Evolutionary conservation across 1,140 invertebrate genomes (phyloP), one percentile per base, ranked within the genome.

Genomic region (Caenorhabditis remanei): DNA sequence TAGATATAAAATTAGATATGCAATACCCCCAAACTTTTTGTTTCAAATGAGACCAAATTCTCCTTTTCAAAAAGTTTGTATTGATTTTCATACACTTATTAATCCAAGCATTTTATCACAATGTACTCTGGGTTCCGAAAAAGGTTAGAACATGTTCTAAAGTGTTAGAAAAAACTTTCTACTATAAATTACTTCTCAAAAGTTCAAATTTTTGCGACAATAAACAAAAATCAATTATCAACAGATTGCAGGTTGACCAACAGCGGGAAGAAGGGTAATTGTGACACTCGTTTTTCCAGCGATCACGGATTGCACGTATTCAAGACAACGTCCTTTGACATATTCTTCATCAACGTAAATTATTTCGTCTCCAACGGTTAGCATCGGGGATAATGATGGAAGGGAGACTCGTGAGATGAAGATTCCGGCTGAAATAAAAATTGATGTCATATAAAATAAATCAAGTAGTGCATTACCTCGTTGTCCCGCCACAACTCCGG

Each of bases 281-380:
- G 83, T 67, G 40, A 88, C 84, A 16, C 85, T 53, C 13, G 87
- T 88, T 85, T 88, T 88, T 46, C 87, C 87, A 41, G 83, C 63
- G 32, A 88, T 88, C n/a, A 88, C 67, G 16, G 87, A 88, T 46
- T 88, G 87, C 8, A 88, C 87, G n/a, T 85, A 88, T 82, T 88
- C 87, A 13, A 88, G 48, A 11, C 65, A 65, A 14, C 85, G 85
- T 3, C 87, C 87, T 63, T 85, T 85, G 4, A 88, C 87, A 32
- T 71, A 65, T 50, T 88, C 87, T 50, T 85, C 87, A 82, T 88
- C 87, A 9, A 88, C 87, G 43, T 88, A 88, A 9, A 88, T 46
- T 14, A 88, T 88, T 53, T 88, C 87, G 65, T 88, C 87, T 61
- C 87, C 87, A 48, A 88, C 84, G 11, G 87, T 87, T 7, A 88